A percentile compares a stretch with the other conserved stretches of the same genome.
These are phyloP conservation scores for Carterocephalus palaemon DNA, from an alignment of 2,888 invertebrate species.

Conservation along the genomic window DNA sequence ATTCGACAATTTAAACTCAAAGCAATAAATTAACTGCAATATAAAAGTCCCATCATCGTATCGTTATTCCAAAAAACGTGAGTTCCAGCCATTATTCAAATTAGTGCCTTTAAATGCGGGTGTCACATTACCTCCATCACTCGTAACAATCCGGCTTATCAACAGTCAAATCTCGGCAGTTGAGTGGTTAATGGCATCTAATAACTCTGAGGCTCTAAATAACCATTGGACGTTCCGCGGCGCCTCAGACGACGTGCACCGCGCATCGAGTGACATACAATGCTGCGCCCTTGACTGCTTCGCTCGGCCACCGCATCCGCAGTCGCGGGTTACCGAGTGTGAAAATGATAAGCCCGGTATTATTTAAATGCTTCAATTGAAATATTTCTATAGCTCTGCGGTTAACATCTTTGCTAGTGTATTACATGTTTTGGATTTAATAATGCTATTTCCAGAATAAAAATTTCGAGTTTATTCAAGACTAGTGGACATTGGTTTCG, in stretches of 20 bases:
- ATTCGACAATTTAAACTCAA: too few species aligned
- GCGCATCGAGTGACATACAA: slow-evolving; percentile 67
- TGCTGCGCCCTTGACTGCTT: slow-evolving; percentile 58
- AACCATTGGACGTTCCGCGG: slow-evolving; percentile 64
- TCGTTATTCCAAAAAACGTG: slow-evolving; percentile 6
- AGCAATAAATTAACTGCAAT: neutral
- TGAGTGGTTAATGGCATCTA: slow-evolving; percentile 59
- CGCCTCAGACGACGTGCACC: slow-evolving; percentile 65
- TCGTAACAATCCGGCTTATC: slow-evolving; percentile 66
- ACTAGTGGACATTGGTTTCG: too few species aligned
- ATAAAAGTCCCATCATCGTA: neutral
- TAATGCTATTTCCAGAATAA: too few species aligned
- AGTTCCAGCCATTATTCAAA: slow-evolving; percentile 32
- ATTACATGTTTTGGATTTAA: too few species aligned
- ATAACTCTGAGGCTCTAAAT: slow-evolving; percentile 77
- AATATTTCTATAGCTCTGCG: slow-evolving; percentile 12
- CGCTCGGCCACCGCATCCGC: slow-evolving; percentile 49
- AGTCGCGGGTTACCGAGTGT: slow-evolving; percentile 55
- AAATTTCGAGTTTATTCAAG: too few species aligned
- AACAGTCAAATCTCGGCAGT: slow-evolving; percentile 58
- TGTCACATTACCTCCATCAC: slow-evolving; percentile 60
- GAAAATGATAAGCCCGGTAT: slow-evolving; percentile 50
- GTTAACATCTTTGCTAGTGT: too few species aligned
- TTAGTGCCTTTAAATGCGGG: slow-evolving; percentile 41
- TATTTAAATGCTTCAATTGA: slow-evolving; percentile 26